Conservation (phyloP, 2,797 vertebrate species). For the Meda fulgida region DNA sequence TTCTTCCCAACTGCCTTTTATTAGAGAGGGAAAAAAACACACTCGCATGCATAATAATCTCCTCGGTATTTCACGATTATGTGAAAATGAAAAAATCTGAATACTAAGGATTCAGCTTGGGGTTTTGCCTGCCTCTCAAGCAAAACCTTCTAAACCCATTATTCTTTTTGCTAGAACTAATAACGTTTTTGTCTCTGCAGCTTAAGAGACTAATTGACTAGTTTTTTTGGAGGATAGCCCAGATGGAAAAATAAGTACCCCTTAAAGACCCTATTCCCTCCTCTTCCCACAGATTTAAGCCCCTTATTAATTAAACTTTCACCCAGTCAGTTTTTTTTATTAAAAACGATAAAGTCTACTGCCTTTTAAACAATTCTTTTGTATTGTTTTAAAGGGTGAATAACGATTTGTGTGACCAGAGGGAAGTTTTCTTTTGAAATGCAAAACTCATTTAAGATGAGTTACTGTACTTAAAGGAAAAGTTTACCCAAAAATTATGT, state of each 20-base stretch:
- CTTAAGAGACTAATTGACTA: slow-evolving; percentile 85
- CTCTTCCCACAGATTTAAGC: slow-evolving; percentile 80
- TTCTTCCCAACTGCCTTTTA: slow-evolving; percentile 72
- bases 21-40: slow-evolving; percentile 63
- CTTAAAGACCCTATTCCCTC: slow-evolving; percentile 83
- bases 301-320: slow-evolving; percentile 87
- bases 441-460: slow-evolving; percentile 73
- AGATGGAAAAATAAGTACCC: slow-evolving; percentile 85
- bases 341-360: slow-evolving; percentile 80
- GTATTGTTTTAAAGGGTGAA: slow-evolving; percentile 77
- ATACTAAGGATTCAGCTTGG: slow-evolving; percentile 67
- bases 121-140: slow-evolving; percentile 74
- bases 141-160: slow-evolving; percentile 84
- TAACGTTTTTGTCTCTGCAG: slow-evolving; percentile 85
- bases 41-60: slow-evolving; percentile 62
- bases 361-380: slow-evolving; percentile 73
- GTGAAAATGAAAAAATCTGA: slow-evolving; percentile 69
- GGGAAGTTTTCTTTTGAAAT: slow-evolving; percentile 66
- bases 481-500: slow-evolving; percentile 70
- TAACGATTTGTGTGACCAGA: slow-evolving; percentile 77
- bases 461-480: slow-evolving; percentile 66
- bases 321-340: slow-evolving; percentile 80
- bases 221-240: slow-evolving; percentile 83
- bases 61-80: slow-evolving; percentile 58
- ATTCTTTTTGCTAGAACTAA: slow-evolving; percentile 83